phyloP scores from a whole-genome alignment of 2,797 vertebrate species.

The Bradypus variegatus region DNA sequence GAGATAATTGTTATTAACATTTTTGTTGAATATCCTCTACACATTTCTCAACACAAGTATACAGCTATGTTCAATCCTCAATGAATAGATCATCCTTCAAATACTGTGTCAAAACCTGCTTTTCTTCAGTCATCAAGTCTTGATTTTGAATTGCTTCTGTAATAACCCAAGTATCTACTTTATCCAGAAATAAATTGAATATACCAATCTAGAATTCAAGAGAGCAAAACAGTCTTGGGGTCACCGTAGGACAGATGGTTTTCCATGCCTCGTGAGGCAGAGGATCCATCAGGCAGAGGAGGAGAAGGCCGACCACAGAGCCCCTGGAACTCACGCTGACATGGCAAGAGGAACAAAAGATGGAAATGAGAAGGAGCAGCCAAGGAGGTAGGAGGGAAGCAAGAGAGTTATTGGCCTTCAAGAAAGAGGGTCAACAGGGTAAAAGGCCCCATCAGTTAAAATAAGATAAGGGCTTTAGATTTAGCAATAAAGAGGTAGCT shows the following conservation, averaged over 20 bases:
- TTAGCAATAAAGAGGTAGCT: background rate
- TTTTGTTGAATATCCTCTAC: background rate
- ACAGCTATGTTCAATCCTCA: background rate
- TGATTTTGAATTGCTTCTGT: background rate
- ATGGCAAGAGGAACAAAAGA: background rate
- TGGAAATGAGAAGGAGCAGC: background rate
- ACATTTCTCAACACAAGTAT: background rate
- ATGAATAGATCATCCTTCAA: background rate
- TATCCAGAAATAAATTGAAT: background rate
- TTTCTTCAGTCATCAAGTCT: background rate
- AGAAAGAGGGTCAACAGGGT: background rate
- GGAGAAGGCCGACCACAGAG: background rate
- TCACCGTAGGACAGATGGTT: background rate
- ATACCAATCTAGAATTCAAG: background rate
- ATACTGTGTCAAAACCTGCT: background rate
- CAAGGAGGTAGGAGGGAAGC: background rate
- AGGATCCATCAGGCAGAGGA: background rate
- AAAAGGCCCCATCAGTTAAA: background rate
- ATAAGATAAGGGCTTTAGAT: background rate
- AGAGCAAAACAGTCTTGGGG: background rate
- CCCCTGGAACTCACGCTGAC: background rate
- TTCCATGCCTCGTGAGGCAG: background rate
- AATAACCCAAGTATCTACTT: background rate
- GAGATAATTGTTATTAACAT: background rate
- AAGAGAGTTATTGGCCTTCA: background rate